These are phyloP conservation scores for Helobdella robusta DNA, from an alignment of 2,888 invertebrate species.

Conservation along the genomic window DNA sequence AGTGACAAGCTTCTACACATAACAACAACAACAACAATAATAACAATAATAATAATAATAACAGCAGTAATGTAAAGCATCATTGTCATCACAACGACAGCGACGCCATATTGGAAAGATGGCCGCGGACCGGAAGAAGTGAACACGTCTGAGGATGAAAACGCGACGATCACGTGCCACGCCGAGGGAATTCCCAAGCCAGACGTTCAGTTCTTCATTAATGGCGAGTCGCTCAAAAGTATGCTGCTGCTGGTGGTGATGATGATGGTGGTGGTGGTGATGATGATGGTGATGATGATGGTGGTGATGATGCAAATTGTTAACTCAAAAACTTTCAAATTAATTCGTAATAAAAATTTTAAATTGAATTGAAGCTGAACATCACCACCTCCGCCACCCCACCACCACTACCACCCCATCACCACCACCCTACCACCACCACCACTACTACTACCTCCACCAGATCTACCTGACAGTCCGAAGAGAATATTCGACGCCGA, in stretches of 20 bases:
- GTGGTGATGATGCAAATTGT: background rate
- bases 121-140: constrained; percentile 67
- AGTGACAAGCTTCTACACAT: background rate
- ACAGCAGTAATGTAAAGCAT: background rate
- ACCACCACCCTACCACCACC: background rate
- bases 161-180: constrained; percentile 72
- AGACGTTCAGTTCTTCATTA: constrained; percentile 81
- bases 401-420: no score
- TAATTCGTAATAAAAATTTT: no score
- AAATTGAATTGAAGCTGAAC: no score
- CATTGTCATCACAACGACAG: constrained; percentile 38
- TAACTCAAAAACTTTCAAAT: no score
- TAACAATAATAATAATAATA: background rate
- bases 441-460: background rate
- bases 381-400: no score
- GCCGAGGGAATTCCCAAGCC: constrained; percentile 84
- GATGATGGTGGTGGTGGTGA: constrained; percentile 14
- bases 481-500: background rate
- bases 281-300: constrained; percentile 15
- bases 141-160: constrained; percentile 82
- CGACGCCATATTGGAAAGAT: constrained; percentile 61
- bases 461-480: background rate
- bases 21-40: constrained; percentile 3
- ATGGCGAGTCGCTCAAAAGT: constrained; percentile 65
- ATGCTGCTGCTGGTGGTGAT: background rate